Percentiles rank a stretch among this genome's conserved stretches.
Evolutionary conservation across 2,888 invertebrate species (phyloP).

Genomic region (Magallana nippona): DNA sequence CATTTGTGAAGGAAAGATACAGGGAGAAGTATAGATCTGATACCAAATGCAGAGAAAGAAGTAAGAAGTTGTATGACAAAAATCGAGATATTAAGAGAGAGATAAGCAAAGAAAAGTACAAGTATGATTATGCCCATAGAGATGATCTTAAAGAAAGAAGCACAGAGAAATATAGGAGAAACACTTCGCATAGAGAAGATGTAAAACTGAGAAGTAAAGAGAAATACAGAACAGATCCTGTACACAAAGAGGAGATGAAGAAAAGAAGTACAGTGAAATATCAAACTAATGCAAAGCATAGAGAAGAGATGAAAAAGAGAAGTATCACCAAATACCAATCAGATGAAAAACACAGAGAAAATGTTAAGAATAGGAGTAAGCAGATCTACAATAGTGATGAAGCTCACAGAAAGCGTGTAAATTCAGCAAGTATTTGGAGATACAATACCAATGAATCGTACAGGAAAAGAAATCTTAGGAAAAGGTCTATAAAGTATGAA

Average conservation of each 20-base stretch:
- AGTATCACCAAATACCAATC: not conserved
- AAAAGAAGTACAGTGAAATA: too few species aligned
- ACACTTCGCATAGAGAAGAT: slow-evolving; percentile 1
- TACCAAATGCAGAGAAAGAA: too few species aligned
- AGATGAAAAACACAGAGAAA: slow-evolving; percentile 3
- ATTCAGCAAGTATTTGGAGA: not conserved
- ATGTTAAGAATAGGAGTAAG: too few species aligned
- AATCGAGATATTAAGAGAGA: too few species aligned
- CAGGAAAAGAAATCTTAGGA: not conserved
- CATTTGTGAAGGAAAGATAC: not conserved
- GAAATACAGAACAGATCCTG: slow-evolving; percentile 7
- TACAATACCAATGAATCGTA: not conserved
- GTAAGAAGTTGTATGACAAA: not conserved
- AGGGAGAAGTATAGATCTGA: too few species aligned
- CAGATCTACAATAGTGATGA: not conserved
- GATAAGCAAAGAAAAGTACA: slow-evolving; percentile 9
- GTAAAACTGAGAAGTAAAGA: slow-evolving; percentile 1
- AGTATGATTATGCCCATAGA: slow-evolving; percentile 12
- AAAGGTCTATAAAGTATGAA: not conserved
- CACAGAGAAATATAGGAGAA: slow-evolving; percentile 11
- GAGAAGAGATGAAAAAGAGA: too few species aligned
- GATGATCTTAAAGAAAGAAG: not conserved
- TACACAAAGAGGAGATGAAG: not conserved
- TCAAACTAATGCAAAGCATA: too few species aligned
- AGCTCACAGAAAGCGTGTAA: not conserved